Evolutionary conservation across 2,888 invertebrate species (phyloP).

Genomic region (Molanna angustata): DNA sequence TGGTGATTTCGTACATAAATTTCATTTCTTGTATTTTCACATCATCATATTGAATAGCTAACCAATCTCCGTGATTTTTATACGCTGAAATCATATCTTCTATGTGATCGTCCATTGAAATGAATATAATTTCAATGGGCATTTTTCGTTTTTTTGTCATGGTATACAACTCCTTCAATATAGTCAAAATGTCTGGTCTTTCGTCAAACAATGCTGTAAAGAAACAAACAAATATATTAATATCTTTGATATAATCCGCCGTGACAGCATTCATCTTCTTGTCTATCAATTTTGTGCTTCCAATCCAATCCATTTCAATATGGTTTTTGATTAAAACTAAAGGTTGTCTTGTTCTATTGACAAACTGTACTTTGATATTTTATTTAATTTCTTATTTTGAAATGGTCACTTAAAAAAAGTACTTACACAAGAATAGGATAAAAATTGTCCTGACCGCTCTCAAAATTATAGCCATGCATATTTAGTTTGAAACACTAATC

Average conservation of each 20-base stretch:
- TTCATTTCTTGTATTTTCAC: background rate
- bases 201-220: conserved; percentile 8
- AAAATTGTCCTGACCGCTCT: no score
- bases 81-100: conserved; percentile 2
- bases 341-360: no score
- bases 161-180: conserved; percentile 9
- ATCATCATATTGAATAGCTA: conserved; percentile 7
- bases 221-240: conserved; percentile 2
- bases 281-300: conserved; percentile 1
- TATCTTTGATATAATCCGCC: conserved; percentile 6
- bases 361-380: no score
- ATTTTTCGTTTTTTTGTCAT: conserved; percentile 2
- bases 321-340: no score
- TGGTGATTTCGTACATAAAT: background rate
- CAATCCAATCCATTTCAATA: conserved; percentile 6
- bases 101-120: conserved; percentile 9
- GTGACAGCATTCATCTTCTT: background rate
- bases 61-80: conserved; percentile 9
- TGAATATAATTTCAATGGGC: conserved; percentile 9
- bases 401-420: no score
- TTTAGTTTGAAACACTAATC: no score
- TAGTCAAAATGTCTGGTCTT: background rate
- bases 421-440: no score
- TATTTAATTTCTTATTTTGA: no score
- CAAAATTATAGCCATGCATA: no score